Evolutionary conservation across 2,113 vertebrate species (phyloP), one percentile per base, ranked within the genome.

Genomic region (Sander vitreus): DNA sequence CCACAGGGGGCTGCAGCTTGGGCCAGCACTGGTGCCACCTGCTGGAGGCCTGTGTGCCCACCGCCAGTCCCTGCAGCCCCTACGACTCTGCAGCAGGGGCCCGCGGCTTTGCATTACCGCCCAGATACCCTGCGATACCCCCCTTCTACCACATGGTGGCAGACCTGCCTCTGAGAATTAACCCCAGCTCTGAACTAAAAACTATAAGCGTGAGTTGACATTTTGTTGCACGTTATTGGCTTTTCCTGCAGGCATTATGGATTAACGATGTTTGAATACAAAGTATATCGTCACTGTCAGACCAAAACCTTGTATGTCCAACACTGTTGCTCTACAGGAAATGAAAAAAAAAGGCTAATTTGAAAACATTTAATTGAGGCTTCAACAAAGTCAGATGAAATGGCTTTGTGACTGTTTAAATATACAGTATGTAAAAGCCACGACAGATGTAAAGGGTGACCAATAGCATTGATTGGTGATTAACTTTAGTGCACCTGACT

Each of bases 11-110:
- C 16, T 96, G 96, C 82, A 81, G 80, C 58, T 63, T 27, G 13
- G 93, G 95, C 0, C 90, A 88, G 66, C 94, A 96, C 78, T 96
- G 96, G 96, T 96, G 96, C 85, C 94, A 93, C 60, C 91, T 96
- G 81, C 77, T 91, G 76, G 95, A 96, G 53, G 83, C 51, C 36
- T 96, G 96, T 6, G 27, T 95, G 30, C 74, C 87, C 30, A 91
- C 83, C 75, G 85, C 88, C 64, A 88, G 84, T 53, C 95, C 96
- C 13, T 96, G 96, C 83, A 95, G 93, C 67, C 87, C 94, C 13
- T 96, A 95, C 11, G 51, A 87, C 72, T 23, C 91, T 14, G 75
- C 79, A 50, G 55, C 84, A 1, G 23, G 1, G 3, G 70, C 16
- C 9, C 90, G 70, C 0, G 71, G 71, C 30, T 94, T 93, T 64